Conservation (phyloP, 2,797 vertebrate genomes). For the Betta splendens region DNA sequence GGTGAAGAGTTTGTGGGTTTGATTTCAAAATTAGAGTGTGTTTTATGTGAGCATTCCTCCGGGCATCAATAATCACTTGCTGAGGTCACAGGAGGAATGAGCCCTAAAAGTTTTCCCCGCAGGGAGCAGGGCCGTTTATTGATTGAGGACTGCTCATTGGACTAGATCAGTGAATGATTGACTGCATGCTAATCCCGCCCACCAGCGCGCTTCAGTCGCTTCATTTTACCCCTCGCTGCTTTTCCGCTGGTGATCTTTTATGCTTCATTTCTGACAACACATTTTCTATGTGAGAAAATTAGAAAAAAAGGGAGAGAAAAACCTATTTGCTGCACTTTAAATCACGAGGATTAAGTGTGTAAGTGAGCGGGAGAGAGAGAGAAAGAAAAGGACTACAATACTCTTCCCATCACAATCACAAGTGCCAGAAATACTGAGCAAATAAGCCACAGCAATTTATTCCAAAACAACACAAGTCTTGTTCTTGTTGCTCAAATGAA, state of each 20-base stretch:
- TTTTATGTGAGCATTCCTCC: conserved; percentile 9
- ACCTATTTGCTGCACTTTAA: conserved; percentile 76
- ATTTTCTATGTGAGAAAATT: conserved; percentile 69
- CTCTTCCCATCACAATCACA: conserved; percentile 63
- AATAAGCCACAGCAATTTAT: conserved; percentile 68
- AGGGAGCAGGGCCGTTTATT: conserved; percentile 64
- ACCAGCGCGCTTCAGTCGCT: conserved; percentile 71
- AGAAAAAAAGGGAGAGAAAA: conserved; percentile 59
- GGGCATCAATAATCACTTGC: conserved; percentile 46
- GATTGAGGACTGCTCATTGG: conserved; percentile 74
- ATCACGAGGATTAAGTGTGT: conserved; percentile 74
- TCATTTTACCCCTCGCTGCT: conserved; percentile 75
- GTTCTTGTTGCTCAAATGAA: conserved; percentile 64
- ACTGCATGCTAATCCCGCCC: conserved; percentile 75
- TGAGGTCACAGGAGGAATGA: conserved; percentile 48
- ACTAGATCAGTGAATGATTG: conserved; percentile 77
- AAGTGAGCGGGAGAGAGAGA: conserved; percentile 54
- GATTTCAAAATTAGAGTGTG: conserved; percentile 22
- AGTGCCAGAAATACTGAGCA: conserved; percentile 66
- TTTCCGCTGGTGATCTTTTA: conserved; percentile 74
- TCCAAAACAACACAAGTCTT: conserved; percentile 69
- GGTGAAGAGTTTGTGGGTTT: not conserved
- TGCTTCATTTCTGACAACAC: conserved; percentile 78
- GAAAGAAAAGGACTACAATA: conserved; percentile 46
- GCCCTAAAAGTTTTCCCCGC: conserved; percentile 68